Evolutionary conservation across 2,797 vertebrate genomes (phyloP).

Genomic region (Lithobates sylvaticus): DNA sequence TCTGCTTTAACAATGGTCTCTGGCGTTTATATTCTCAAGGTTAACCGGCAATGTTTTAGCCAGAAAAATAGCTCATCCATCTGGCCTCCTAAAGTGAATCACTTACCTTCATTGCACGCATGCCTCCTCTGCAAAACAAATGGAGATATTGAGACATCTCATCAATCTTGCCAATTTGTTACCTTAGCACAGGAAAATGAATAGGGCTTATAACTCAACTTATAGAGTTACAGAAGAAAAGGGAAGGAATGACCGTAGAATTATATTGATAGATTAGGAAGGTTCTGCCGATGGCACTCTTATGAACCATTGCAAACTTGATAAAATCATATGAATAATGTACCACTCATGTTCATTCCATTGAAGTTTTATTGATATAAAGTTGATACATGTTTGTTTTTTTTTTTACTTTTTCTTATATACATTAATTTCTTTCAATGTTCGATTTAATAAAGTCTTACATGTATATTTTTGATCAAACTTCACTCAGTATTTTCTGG

Average conservation of each 20-base stretch:
- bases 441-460: not conserved
- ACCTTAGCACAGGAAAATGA: conserved; percentile 13
- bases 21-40: conserved; percentile 21
- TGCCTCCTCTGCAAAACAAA: conserved; percentile 19
- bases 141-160: conserved; percentile 12
- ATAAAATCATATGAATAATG: conserved; percentile 23
- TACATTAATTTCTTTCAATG: not conserved
- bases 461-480: not conserved
- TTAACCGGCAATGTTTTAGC: conserved; percentile 18
- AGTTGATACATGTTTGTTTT: not conserved
- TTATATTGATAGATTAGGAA: conserved; percentile 17
- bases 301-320: conserved; percentile 8
- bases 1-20: conserved; percentile 14
- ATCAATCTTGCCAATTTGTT: conserved; percentile 36
- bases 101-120: conserved; percentile 21
- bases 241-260: not conserved
- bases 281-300: not conserved
- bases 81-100: conserved; percentile 16
- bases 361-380: not conserved
- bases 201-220: conserved; percentile 8
- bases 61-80: conserved; percentile 20
- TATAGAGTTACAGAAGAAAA: not conserved
- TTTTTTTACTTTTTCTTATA: not conserved
- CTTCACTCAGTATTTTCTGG: not conserved
- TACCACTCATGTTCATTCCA: not conserved